Percentiles rank a stretch among this genome's conserved stretches.
Evolutionary conservation across 2,797 vertebrate species (phyloP).

Genomic region (Phrynocephalus forsythii): DNA sequence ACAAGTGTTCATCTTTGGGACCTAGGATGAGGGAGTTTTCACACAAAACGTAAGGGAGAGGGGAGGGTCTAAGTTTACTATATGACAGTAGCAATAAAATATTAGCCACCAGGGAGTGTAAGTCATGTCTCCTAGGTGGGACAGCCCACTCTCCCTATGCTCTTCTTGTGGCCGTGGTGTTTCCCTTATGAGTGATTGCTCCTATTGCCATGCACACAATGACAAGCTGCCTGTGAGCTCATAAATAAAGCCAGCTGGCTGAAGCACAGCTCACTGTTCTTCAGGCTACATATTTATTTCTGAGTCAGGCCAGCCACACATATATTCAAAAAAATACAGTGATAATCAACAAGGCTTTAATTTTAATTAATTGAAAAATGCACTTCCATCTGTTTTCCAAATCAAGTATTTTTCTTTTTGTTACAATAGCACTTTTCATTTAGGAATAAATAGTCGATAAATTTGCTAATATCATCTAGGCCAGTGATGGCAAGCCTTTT

Average conservation of each 20-base stretch:
- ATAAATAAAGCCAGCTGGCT: slow-evolving; percentile 51
- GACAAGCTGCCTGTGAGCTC: slow-evolving; percentile 34
- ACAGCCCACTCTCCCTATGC: neutral
- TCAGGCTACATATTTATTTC: slow-evolving; percentile 32
- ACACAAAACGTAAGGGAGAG: neutral
- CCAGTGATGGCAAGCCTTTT: too few species aligned
- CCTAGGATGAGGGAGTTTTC: neutral
- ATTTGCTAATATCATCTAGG: neutral
- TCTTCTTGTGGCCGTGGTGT: neutral
- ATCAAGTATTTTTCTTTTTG: neutral
- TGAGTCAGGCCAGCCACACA: slow-evolving; percentile 24
- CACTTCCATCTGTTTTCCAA: neutral
- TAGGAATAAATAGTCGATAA: slow-evolving; percentile 40
- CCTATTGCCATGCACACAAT: neutral
- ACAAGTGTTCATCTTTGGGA: neutral
- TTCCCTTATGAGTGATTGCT: neutral
- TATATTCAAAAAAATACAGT: slow-evolving; percentile 18
- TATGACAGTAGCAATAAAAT: slow-evolving; percentile 15
- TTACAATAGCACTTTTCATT: neutral
- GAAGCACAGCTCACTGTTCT: slow-evolving; percentile 46
- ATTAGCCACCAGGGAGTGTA: neutral
- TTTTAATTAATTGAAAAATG: neutral
- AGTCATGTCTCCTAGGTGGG: fast-evolving
- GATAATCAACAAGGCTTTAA: slow-evolving; percentile 35
- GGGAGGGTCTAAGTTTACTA: slow-evolving; percentile 16